phyloP scores from a whole-genome alignment of 1,140 invertebrate species.

The Nasonia vitripennis region DNA sequence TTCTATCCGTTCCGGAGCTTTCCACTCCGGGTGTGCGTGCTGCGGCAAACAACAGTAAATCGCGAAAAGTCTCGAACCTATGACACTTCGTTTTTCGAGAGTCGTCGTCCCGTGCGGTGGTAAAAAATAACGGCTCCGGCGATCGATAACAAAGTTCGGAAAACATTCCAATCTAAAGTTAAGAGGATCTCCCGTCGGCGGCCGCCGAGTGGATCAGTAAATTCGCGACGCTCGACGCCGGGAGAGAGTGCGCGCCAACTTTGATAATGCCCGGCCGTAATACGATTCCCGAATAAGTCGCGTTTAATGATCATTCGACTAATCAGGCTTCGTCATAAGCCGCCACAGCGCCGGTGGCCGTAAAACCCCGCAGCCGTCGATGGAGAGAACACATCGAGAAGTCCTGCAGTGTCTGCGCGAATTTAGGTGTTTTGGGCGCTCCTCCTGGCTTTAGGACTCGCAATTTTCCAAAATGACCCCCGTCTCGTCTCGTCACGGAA shows the following conservation, averaged over 20 bases:
- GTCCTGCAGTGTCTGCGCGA: not conserved
- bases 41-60: not conserved
- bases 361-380: constrained; percentile 34
- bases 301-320: constrained; percentile 54
- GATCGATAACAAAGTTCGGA: not conserved
- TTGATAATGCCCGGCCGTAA: constrained; percentile 33
- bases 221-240: not conserved
- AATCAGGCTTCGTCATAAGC: constrained; percentile 50
- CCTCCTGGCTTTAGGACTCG: not conserved
- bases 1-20: not conserved
- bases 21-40: not conserved
- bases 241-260: constrained; percentile 5
- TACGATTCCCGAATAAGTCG: constrained; percentile 44
- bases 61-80: not conserved
- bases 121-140: not conserved
- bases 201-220: constrained; percentile 14
- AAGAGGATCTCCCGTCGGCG: constrained; percentile 5
- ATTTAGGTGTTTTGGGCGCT: constrained; percentile 6
- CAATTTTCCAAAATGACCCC: not conserved
- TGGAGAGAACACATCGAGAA: constrained; percentile 10
- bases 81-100: not conserved
- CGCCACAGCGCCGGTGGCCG: not conserved
- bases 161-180: constrained; percentile 27
- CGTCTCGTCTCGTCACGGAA: not conserved
- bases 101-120: not conserved